Evolutionary conservation across 2,797 vertebrate genomes (phyloP), one percentile per base, ranked within the genome.

Genomic region (Pseudomugil gertrudae): DNA sequence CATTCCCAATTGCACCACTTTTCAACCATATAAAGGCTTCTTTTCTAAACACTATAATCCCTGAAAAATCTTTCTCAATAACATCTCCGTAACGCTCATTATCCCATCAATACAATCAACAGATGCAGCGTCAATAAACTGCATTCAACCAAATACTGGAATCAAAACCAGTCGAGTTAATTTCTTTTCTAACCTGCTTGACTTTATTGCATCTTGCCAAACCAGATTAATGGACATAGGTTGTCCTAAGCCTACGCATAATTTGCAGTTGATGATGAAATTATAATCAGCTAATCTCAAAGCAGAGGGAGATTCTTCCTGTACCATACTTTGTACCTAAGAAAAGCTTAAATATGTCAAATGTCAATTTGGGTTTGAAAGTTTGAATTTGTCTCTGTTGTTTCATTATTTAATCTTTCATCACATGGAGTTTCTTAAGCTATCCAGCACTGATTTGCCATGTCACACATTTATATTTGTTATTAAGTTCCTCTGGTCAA

Each of bases 31-130:
- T 13, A 10, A 33, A n/a, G 30, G 33, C n/a, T 29, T 61, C 1
- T 17, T 26, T 56, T 23, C 29, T 23, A 33, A n/a, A 69, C 50
- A 54, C 24, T 48, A 36, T 5, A 52, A 27, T 52, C 47, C 32
- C 33, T 29, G 48, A 63, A 52, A 35, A 63, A 29, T 14, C 36
- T 13, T 38, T 29, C n/a, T 32, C 8, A 5, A 30, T 7, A 32
- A 17, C 9, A 8, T 45, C 19, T 17, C 19, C 23, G 11, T 4
- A 51, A 51, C 33, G 6, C 4, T 9, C 24, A 63, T n/a, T 48
- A 26, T 38, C 14, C 35, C 14, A 11, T 2, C 10, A 63, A 63
- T 14, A 27, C 35, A 10, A 9, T 36, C 50, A 62, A 27, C 51
- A 3, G 15, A 51, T 0, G 3, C 19, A 9, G n/a, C 10, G 43